A percentile compares a stretch with the other conserved stretches of the same genome.
Evolutionary conservation across 2,797 vertebrate genomes (phyloP).

Genomic region (Pipistrellus kuhlii): DNA sequence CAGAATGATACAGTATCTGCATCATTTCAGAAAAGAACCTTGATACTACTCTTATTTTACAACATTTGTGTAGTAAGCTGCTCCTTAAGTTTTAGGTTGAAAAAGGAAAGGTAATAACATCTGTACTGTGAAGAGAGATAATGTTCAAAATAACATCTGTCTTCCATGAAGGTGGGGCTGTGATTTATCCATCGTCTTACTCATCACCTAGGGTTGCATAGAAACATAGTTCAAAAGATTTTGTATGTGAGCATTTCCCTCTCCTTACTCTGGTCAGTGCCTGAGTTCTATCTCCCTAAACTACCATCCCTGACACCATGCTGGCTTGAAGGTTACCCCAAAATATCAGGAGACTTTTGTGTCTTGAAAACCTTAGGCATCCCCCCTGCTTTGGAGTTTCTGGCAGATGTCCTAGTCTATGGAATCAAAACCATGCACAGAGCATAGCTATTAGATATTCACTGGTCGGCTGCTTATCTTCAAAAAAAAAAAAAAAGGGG

Average conservation of each 20-base stretch:
- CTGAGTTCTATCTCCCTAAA: background rate
- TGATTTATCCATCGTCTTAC: background rate
- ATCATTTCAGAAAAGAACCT: conserved; percentile 54
- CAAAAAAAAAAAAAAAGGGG: background rate
- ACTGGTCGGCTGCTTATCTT: background rate
- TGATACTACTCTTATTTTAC: background rate
- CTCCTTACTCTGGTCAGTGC: background rate
- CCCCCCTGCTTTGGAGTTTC: background rate
- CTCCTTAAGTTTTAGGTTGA: conserved; percentile 40
- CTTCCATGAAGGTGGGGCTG: background rate
- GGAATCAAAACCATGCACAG: background rate
- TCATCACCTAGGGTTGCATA: background rate
- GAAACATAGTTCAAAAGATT: background rate
- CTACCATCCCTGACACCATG: too few species aligned
- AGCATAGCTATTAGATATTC: background rate
- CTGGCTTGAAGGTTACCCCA: background rate
- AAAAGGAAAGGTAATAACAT: background rate
- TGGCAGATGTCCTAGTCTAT: background rate
- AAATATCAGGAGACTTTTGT: background rate
- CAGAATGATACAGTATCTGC: background rate
- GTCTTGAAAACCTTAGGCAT: background rate
- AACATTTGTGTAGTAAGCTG: conserved; percentile 13
- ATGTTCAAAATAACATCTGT: background rate
- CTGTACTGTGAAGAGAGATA: background rate
- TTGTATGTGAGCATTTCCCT: background rate